Evolutionary conservation across 2,888 invertebrate species (phyloP).

Genomic region (Galerucella nymphaeae): DNA sequence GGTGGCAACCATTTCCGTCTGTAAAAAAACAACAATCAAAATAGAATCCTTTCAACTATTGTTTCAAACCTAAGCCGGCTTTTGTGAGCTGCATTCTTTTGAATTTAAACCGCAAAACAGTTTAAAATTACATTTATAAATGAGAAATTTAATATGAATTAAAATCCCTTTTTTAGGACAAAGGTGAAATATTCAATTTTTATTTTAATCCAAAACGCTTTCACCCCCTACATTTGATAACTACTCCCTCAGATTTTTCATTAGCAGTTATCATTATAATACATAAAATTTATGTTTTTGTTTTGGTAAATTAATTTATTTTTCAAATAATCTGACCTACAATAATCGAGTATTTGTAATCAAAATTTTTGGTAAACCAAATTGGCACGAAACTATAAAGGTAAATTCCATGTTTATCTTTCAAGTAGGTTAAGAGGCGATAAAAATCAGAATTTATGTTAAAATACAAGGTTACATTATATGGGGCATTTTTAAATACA

Average conservation of each 20-base stretch:
- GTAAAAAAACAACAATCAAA: slow-evolving; percentile 57
- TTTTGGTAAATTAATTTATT: not conserved
- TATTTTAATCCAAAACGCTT: too few species aligned
- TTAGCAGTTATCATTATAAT: too few species aligned
- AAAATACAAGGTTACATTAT: not conserved
- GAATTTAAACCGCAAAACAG: not conserved
- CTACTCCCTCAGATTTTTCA: too few species aligned
- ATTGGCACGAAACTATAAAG: slow-evolving; percentile 1
- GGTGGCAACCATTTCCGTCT: slow-evolving; percentile 93
- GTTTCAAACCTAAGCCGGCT: not conserved
- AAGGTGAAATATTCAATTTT: too few species aligned
- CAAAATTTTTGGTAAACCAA: not conserved
- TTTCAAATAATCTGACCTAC: not conserved
- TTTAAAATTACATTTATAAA: not conserved
- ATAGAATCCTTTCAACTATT: slow-evolving; percentile 17
- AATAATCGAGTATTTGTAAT: not conserved
- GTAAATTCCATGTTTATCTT: slow-evolving; percentile 5
- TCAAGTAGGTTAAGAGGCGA: not conserved
- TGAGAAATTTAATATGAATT: not conserved
- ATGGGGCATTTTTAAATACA: not conserved
- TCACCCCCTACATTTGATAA: too few species aligned
- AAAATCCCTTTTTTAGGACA: too few species aligned
- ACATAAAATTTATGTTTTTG: too few species aligned
- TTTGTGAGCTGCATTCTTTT: not conserved
- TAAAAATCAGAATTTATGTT: not conserved